phyloP scores from a whole-genome alignment of 2,888 invertebrate species.

The Dolichomitus sp. region DNA sequence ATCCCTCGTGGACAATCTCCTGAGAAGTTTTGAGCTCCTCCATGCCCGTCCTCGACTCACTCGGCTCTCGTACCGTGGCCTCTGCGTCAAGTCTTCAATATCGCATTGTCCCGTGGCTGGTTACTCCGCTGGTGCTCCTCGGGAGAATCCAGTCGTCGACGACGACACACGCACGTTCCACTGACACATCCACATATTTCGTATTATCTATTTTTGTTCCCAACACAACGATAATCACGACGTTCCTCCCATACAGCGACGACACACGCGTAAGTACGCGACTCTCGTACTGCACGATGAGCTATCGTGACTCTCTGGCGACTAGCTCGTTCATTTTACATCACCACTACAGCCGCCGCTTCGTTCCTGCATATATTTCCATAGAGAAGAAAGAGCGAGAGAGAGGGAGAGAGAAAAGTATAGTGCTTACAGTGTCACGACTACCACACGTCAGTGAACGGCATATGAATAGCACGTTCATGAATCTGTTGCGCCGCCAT shows the following conservation, averaged over 20 bases:
- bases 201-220: conserved; percentile 79
- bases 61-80: conserved; percentile 25
- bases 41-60: conserved; percentile 73
- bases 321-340: conserved; percentile 4
- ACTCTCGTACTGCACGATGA: conserved; percentile 35
- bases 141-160: conserved; percentile 44
- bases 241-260: neutral
- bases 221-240: conserved; percentile 58
- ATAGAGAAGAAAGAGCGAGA: neutral
- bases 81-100: conserved; percentile 60
- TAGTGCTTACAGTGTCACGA: conserved; percentile 1
- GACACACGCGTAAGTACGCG: conserved; percentile 1
- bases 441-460: conserved; percentile 1
- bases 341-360: neutral
- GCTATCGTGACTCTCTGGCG: conserved; percentile 22
- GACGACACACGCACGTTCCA: conserved; percentile 43
- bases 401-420: neutral
- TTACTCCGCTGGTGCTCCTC: conserved; percentile 21
- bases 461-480: neutral
- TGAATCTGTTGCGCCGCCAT: conserved; percentile 54
- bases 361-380: conserved; percentile 9
- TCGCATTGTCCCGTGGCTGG: conserved; percentile 60
- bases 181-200: conserved; percentile 60
- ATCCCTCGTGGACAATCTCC: conserved; percentile 95
- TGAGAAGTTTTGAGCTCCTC: conserved; percentile 86